phyloP scores from a whole-genome alignment of 2,113 vertebrate genomes.

The Urocitellus parryii region DNA sequence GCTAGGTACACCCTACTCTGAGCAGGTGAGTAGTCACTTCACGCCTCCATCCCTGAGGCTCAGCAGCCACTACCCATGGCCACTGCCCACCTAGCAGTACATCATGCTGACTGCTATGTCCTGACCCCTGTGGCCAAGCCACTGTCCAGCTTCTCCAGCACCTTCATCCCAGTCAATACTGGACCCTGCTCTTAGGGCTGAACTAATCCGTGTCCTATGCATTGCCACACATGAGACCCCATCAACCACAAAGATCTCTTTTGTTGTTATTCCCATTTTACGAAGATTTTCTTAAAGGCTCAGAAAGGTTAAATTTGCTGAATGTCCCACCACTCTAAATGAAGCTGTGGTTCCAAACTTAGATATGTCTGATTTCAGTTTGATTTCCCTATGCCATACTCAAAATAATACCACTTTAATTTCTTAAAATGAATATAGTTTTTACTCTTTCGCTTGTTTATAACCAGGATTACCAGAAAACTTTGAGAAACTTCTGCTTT shows the following conservation, averaged over 20 bases:
- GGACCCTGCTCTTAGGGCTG: too few species aligned
- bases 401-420: background rate
- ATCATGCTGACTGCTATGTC: background rate
- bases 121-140: too few species aligned
- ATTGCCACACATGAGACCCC: too few species aligned
- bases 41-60: background rate
- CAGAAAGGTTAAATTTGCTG: background rate
- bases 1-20: background rate
- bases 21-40: background rate
- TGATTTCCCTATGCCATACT: background rate
- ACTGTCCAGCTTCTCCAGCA: rapidly evolving
- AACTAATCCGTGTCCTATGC: background rate
- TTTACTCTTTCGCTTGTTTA: background rate
- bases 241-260: background rate
- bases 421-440: background rate
- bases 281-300: background rate
- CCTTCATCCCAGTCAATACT: too few species aligned
- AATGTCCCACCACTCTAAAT: background rate
- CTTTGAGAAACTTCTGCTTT: background rate
- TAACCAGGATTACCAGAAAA: background rate
- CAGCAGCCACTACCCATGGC: too few species aligned
- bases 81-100: background rate
- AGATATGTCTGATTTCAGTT: background rate
- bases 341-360: background rate
- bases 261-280: background rate